Base-by-base conservation (phyloP, 2,888 invertebrate genomes). In the Folsomia candida region DNA sequence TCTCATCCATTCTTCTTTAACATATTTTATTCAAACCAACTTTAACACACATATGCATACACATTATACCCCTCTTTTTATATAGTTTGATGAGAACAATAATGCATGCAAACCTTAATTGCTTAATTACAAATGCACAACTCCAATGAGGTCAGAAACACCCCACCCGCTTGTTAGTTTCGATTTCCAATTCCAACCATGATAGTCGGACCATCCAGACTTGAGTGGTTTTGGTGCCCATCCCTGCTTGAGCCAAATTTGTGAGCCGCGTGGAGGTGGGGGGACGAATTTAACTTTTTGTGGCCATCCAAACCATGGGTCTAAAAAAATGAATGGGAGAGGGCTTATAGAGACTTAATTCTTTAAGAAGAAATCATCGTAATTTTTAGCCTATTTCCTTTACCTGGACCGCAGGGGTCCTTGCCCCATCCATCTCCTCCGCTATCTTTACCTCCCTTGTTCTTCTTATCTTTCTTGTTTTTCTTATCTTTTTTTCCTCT, bases 241-340 rank as follows among this genome's bases (percentile, higher is more conserved):
- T 29, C 63, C 63, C 9, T 27, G 26, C 61, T 73, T 70, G 2
- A 73, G 61, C 25, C 47, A 73, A 25, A 73, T 68, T 71, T 73
- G 73, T 4, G 73, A 73, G 9, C 73, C 73, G 28, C 71, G 18
- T 59, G 73, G 73, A 62, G 73, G 73, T 6, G 71, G 20, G 2
- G 73, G 73, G 57, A 67, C 63, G n/a, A 73, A 51, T 28, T 73
- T 68, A 9, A 71, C 29, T 20, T 62, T 62, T 22, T 62, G 62
- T 28, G 62, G 62, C 62, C 62, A 62, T 28, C 62, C 6, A 22
- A 71, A 73, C 51, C 68, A 66, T 24, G 73, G 73, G 22, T 61
- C 62, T 51, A n/a, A n/a, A n/a, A n/a, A n/a, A n/a, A n/a, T n/a
- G n/a, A n/a, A n/a, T n/a, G n/a, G 73, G 73, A n/a, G n/a, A n/a